Evolutionary conservation across 2,888 invertebrate species (phyloP), one percentile per base, ranked within the genome.

Genomic region (Aspidapion aeneum): DNA sequence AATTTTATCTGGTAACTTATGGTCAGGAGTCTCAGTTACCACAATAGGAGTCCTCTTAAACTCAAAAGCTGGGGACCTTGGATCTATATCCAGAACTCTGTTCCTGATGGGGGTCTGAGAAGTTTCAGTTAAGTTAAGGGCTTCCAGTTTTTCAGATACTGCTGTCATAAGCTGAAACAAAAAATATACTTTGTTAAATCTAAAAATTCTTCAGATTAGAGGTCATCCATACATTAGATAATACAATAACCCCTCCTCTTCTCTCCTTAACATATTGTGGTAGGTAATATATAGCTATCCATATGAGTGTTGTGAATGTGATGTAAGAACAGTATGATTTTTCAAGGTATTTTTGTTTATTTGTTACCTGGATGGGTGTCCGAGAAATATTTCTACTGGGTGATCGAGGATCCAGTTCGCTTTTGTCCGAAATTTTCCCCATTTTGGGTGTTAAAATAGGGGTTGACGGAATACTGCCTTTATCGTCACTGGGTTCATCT

Each of bases 311-410:
- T n/a, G n/a, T n/a, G n/a, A n/a, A n/a, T n/a, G n/a, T n/a, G n/a
- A n/a, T n/a, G n/a, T n/a, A n/a, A n/a, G n/a, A n/a, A n/a, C n/a
- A n/a, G n/a, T n/a, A n/a, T n/a, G n/a, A n/a, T n/a, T n/a, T n/a
- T n/a, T n/a, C n/a, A n/a, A n/a, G n/a, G n/a, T n/a, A n/a, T n/a
- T n/a, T n/a, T n/a, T n/a, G n/a, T n/a, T n/a, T n/a, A n/a, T n/a
- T n/a, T n/a, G n/a, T 74, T 80, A 86, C 86, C 79, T 86, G 82
- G 69, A 87, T 77, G 52, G 86, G 86, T 57, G 86, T 87, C 64
- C 87, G 78, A 63, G 80, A 75, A 69, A 87, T 84, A 74, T 85
- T 83, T 59, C 82, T 81, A 74, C 84, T 86, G 21, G 86, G 86
- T 62, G 86, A 87, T 72, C 86, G 80, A 61, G 86, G 86, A 79